phyloP scores from a whole-genome alignment of 2,888 invertebrate species.

The Hoplodrina blanda region DNA sequence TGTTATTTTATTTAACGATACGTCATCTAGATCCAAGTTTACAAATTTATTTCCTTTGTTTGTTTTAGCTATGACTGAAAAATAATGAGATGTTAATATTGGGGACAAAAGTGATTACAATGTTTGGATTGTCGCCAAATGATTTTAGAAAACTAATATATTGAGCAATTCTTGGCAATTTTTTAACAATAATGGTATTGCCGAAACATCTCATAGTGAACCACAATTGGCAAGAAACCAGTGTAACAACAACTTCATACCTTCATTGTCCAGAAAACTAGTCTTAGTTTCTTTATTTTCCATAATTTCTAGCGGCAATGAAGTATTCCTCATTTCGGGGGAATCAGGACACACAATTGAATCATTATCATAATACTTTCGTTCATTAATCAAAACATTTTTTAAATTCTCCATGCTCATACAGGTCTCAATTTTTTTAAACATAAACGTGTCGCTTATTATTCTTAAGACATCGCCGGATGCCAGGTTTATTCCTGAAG shows the following conservation, averaged over 20 bases:
- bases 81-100: conserved; percentile 5
- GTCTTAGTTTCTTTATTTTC: conserved; percentile 16
- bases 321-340: conserved; percentile 47
- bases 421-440: conserved; percentile 59
- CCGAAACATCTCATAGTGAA: neutral
- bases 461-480: conserved; percentile 74
- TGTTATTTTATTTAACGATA: conserved; percentile 62
- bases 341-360: conserved; percentile 16
- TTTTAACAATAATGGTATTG: neutral
- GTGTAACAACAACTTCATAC: conserved; percentile 8
- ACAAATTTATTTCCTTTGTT: conserved; percentile 2
- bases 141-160: conserved; percentile 7
- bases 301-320: conserved; percentile 34
- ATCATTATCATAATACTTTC: conserved; percentile 16
- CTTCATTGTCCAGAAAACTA: conserved; percentile 20
- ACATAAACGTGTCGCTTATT: conserved; percentile 77
- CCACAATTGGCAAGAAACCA: neutral
- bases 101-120: neutral
- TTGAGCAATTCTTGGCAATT: neutral
- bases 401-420: conserved; percentile 7
- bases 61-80: conserved; percentile 45
- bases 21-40: conserved; percentile 17
- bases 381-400: neutral
- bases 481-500: conserved; percentile 58
- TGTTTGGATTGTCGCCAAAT: neutral